Conservation (phyloP, 2,797 vertebrate species). For the Esox lucius region DNA sequence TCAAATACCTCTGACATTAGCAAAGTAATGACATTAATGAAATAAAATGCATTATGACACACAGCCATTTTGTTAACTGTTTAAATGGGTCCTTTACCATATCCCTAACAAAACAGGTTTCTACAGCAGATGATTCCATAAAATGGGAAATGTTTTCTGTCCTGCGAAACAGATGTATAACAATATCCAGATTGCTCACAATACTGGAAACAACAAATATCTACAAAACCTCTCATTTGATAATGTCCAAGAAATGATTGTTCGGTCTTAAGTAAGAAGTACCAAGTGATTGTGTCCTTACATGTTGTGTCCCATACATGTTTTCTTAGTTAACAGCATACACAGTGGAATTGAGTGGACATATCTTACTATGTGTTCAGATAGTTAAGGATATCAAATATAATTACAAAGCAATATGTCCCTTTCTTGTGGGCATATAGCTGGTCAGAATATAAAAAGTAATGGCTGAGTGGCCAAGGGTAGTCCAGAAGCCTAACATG, state of each 20-base stretch:
- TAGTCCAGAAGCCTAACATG: too few relatives aligned
- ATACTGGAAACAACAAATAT: neutral
- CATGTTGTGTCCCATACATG: neutral
- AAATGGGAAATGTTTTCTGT: neutral
- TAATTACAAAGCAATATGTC: neutral
- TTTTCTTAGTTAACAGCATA: neutral
- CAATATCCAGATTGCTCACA: neutral
- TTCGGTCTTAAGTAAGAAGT: neutral
- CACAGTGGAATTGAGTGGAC: neutral
- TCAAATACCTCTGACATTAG: neutral
- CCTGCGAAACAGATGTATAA: neutral
- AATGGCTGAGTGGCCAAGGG: neutral
- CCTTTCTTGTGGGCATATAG: neutral
- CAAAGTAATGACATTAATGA: neutral
- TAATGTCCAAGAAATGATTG: neutral
- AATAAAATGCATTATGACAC: slow-evolving; percentile 12
- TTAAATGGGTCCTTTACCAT: neutral
- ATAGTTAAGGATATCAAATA: neutral
- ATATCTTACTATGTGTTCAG: neutral
- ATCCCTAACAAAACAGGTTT: neutral
- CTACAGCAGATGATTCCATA: neutral
- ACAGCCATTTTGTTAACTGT: slow-evolving; percentile 9
- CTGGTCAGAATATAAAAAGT: neutral
- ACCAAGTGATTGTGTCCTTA: neutral
- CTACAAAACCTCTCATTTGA: neutral